Base-by-base conservation (phyloP, 2,113 vertebrate species). In the Tetrax tetrax region DNA sequence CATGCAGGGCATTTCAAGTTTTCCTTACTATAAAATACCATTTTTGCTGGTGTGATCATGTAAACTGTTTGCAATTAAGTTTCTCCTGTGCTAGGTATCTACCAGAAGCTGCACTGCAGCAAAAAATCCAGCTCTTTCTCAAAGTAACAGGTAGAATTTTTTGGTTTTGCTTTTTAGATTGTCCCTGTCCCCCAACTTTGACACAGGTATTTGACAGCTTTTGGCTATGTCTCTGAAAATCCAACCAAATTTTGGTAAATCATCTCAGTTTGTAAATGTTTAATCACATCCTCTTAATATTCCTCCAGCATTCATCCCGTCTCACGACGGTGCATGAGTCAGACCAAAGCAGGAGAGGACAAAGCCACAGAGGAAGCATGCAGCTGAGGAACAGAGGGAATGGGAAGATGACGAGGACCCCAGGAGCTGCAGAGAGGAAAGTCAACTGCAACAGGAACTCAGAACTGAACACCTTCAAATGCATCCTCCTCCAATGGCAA, bases 321-420 rank as follows among this genome's bases (percentile, higher is more conserved):
- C 74, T 65, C 64, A 65, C 29, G 24, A 23, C 0, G 8, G 27
- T 35, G 28, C 38, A n/a, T 1, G 4, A 83, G 50, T 22, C 83
- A 78, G 50, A 53, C 12, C 43, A 47, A 59, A 68, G 25, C 37
- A 70, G 37, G 38, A 50, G 33, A 76, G 38, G 70, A 71, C 61
- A 82, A 91, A 78, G 21, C 14, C 28, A 33, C n/a, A 50, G 37
- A 51, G 12, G 27, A 33, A 72, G 57, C 33, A 56, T 16, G 12
- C 53, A 80, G n/a, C 33, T 80, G 71, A 11, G 17, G 17, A 86
- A 35, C 47, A 60, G 27, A 51, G 21, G 65, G 54, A 79, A 72
- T 0, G 3, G 18, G 47, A 87, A 77, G 41, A 77, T 15, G 50
- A 16, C 0, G 0, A 86, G 51, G 19, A 53, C 31, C 20, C 22